Conservation (phyloP, 92 coral and sea anemone species). For the Epizoanthus fatuus region DNA sequence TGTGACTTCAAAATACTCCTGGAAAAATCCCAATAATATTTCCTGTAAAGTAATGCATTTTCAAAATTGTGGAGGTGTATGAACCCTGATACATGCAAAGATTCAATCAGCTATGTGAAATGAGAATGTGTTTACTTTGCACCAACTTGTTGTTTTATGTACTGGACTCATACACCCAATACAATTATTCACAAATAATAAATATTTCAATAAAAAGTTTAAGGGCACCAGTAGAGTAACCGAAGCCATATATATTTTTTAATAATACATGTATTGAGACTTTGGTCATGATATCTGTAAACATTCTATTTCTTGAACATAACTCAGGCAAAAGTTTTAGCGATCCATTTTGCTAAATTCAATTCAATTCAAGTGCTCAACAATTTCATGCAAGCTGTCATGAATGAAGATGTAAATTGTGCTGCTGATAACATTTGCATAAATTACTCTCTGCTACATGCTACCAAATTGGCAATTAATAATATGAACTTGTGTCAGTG, state of each 20-base stretch:
- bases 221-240: neutral
- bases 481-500: neutral
- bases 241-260: neutral
- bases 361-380: neutral
- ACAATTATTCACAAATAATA: neutral
- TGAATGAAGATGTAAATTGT: neutral
- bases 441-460: neutral
- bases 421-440: neutral
- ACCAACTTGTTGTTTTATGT: no score
- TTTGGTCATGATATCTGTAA: neutral
- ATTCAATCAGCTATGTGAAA: neutral
- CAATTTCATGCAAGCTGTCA: constrained; percentile 10
- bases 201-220: no score
- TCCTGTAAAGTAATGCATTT: neutral
- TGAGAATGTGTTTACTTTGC: no score
- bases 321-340: neutral
- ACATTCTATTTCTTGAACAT: no score
- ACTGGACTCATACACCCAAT: neutral
- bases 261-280: constrained; percentile 5
- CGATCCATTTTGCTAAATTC: neutral
- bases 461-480: neutral
- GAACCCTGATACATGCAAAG: neutral
- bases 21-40: neutral
- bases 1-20: neutral
- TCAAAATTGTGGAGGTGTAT: neutral